Base-by-base conservation (phyloP, 2,113 vertebrate species). In the Argyrosomus japonicus region DNA sequence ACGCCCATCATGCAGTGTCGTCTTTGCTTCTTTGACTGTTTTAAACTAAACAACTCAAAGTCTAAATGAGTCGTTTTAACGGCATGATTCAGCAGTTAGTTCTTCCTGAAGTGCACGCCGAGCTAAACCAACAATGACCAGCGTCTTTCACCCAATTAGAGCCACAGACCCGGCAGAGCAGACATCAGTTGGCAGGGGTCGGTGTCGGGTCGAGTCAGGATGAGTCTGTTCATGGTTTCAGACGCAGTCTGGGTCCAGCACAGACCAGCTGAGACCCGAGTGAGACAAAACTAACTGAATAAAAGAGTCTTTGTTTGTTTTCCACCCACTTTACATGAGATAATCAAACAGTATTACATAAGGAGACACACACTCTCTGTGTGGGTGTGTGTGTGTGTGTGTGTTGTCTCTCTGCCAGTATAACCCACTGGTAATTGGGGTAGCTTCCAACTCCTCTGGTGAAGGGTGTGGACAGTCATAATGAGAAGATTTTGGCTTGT, bases 231-330 rank as follows among this genome's bases (percentile, higher is more conserved):
- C 40, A n/a, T 27, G 5, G 47, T 68, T 64, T 56, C 56, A 57
- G 70, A 45, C 65, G 68, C 65, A 43, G 87, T 78, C 77, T 17
- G 77, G 48, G 68, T 77, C 65, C 76, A 17, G 72, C 50, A 82
- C 71, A 14, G 62, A 73, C 19, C 54, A 45, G 48, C 75, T 51
- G 50, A 56, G 45, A 70, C 50, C 43, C n/a, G 68, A 47, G 79
- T n/a, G 50, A 79, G 81, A 85, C 82, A 40, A 68, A 19, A 60
- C 54, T 1, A 3, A 27, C 9, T 6, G 77, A 83, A 91, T 85
- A 87, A 87, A 91, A 45, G 60, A 68, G 45, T 64, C 79, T 79
- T 81, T 94, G 87, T 94, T 81, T 79, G 67, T 51, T 63, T 47
- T 12, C 64, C 68, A 74, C 65, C 81, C 29, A 67, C 68, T 68